These are phyloP conservation scores for Nineta flava DNA, from an alignment of 2,888 invertebrate genomes.

Conservation along the genomic window DNA sequence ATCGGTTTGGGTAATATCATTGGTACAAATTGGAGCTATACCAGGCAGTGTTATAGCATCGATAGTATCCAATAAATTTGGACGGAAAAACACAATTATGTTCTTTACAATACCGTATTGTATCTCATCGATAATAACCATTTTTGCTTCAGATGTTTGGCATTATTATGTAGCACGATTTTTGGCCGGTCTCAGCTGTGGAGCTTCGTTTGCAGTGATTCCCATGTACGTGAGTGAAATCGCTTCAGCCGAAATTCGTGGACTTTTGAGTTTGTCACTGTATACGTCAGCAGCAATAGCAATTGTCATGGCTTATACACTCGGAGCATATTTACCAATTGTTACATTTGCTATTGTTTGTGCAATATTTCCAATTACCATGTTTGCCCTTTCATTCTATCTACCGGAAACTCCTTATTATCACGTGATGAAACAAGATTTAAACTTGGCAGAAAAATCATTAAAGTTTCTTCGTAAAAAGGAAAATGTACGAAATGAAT, in stretches of 20 bases:
- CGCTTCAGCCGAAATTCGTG: constrained; percentile 30
- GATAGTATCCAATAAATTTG: constrained; percentile 39
- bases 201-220: constrained; percentile 15
- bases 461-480: constrained; percentile 14
- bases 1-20: background rate
- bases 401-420: constrained; percentile 1
- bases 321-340: constrained; percentile 17
- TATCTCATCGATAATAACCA: constrained; percentile 39
- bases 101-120: constrained; percentile 37
- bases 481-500: constrained; percentile 20
- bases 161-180: constrained; percentile 30
- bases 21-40: background rate
- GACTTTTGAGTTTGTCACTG: constrained; percentile 31
- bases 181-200: constrained; percentile 38
- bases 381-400: background rate
- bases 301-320: constrained; percentile 29
- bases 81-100: constrained; percentile 38
- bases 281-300: constrained; percentile 29
- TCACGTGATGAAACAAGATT: background rate
- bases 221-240: constrained; percentile 36
- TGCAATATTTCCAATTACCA: constrained; percentile 18
- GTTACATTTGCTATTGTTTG: constrained; percentile 25
- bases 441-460: background rate
- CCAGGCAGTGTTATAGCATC: constrained; percentile 26
- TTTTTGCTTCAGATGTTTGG: constrained; percentile 34